phyloP scores from a whole-genome alignment of 1,140 invertebrate genomes.

The Zaprionus lachaisei region DNA sequence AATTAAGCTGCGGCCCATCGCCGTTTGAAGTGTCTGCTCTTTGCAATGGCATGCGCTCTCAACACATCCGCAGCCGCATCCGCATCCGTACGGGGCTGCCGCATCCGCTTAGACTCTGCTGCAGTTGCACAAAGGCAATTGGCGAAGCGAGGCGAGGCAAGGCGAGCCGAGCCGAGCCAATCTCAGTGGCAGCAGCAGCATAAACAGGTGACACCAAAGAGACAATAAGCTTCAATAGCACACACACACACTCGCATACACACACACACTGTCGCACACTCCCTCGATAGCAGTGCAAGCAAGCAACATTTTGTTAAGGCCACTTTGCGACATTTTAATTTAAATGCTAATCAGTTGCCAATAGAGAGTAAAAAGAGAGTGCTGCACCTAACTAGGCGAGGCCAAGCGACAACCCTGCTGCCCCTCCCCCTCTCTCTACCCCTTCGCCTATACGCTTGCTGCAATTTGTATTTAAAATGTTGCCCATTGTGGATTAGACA shows the following conservation, averaged over 20 bases:
- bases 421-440: background rate
- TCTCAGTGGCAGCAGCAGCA: slow-evolving; percentile 57
- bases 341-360: slow-evolving; percentile 82
- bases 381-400: slow-evolving; percentile 39
- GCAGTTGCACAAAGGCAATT: slow-evolving; percentile 59
- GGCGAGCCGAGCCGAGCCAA: slow-evolving; percentile 47
- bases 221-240: slow-evolving; percentile 65
- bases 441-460: slow-evolving; percentile 26
- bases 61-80: slow-evolving; percentile 8
- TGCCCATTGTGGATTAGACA: slow-evolving; percentile 66
- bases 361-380: slow-evolving; percentile 71
- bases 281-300: slow-evolving; percentile 12
- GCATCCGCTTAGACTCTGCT: slow-evolving; percentile 17
- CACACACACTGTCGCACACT: background rate
- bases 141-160: slow-evolving; percentile 23
- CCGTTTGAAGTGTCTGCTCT: slow-evolving; percentile 44
- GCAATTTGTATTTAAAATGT: slow-evolving; percentile 81
- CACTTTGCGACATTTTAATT: slow-evolving; percentile 82
- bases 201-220: slow-evolving; percentile 71
- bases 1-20: slow-evolving; percentile 54
- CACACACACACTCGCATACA: slow-evolving; percentile 20
- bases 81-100: slow-evolving; percentile 13
- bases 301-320: slow-evolving; percentile 78
- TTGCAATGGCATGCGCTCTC: slow-evolving; percentile 14
- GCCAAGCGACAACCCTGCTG: slow-evolving; percentile 12